Conservation (phyloP, 2,888 invertebrate species). For the Heliconius hortense region DNA sequence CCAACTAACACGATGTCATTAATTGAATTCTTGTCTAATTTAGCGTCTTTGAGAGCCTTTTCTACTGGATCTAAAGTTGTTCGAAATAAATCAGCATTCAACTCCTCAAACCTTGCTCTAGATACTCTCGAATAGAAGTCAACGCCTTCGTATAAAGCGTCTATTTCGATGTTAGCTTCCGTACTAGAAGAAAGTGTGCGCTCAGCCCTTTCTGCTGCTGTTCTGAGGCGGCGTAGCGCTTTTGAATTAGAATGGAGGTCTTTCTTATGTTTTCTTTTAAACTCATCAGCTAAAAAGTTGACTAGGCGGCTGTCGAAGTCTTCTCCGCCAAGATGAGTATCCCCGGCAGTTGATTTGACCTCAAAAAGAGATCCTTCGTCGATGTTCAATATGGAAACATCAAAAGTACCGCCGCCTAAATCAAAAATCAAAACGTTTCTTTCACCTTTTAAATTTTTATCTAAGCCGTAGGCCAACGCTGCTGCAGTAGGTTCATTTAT, state of each 20-base stretch:
- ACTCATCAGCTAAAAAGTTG: slow-evolving; percentile 85
- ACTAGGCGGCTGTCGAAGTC: slow-evolving; percentile 85
- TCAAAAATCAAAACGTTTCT: slow-evolving; percentile 85
- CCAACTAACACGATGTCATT: slow-evolving; percentile 91
- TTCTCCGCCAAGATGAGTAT: slow-evolving; percentile 93
- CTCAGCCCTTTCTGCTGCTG: slow-evolving; percentile 89
- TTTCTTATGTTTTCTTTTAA: slow-evolving; percentile 86
- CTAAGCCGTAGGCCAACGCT: slow-evolving; percentile 87
- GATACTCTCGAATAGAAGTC: slow-evolving; percentile 86
- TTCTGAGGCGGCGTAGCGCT: slow-evolving; percentile 85
- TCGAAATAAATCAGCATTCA: slow-evolving; percentile 87
- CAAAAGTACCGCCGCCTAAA: slow-evolving; percentile 87
- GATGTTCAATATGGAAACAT: slow-evolving; percentile 91
- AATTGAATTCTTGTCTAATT: slow-evolving; percentile 87
- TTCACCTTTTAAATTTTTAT: slow-evolving; percentile 84
- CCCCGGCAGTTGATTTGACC: slow-evolving; percentile 91
- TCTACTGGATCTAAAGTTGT: slow-evolving; percentile 88
- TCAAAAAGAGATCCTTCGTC: slow-evolving; percentile 90
- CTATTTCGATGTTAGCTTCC: slow-evolving; percentile 88
- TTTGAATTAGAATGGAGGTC: slow-evolving; percentile 85
- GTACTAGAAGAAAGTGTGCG: slow-evolving; percentile 88
- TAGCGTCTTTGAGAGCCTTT: slow-evolving; percentile 88
- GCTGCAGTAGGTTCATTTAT: slow-evolving; percentile 92
- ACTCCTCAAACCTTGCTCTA: slow-evolving; percentile 88
- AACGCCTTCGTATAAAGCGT: slow-evolving; percentile 87